Evolutionary conservation across 2,797 vertebrate genomes (phyloP), one percentile per base, ranked within the genome.

Genomic region (Stomatorhinus walkeri): DNA sequence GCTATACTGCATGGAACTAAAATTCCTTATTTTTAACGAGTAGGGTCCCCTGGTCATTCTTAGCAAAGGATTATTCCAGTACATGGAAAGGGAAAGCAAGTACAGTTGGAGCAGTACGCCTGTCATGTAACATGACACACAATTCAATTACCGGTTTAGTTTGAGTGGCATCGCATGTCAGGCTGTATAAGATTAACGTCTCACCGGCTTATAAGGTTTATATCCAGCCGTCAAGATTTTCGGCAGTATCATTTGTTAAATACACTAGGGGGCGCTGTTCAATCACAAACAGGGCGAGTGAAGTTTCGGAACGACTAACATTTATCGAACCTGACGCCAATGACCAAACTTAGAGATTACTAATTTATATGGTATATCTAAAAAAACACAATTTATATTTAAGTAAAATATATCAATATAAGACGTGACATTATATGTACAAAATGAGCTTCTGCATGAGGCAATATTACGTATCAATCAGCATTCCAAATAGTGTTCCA

Each of bases 191-290:
- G 10, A 72, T 72, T 32, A 61, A 24, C 56, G 56, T 61, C 28
- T 72, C 64, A 72, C 64, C 64, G 64, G 61, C 61, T 68, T 68
- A 24, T 68, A 28, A 32, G 24, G 28, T 72, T 72, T 32, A 72
- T 32, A 14, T 72, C 28, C 64, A 32, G 64, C 10, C 56, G 56
- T 61, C 56, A 61, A 61, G 56, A 61, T 61, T 61, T 61, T 72
- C 64, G 36, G 16, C 72, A n/a, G 72, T 19, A 46, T 46, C 1
- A 84, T 49, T 84, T 49, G n/a, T 84, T 84, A 46, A 84, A n/a
- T 22, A 49, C 88, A 85, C 79, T 46, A 89, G 88, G 61, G 84
- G 88, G 88, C 48, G 19, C 46, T 87, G 61, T 89, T 89, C 43
- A 86, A 72, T 89, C 59, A 76, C 8, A 87, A 76, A 89, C 22